Evolutionary conservation across 2,113 vertebrate genomes (phyloP).

Genomic region (Proterorhinus semilunaris): DNA sequence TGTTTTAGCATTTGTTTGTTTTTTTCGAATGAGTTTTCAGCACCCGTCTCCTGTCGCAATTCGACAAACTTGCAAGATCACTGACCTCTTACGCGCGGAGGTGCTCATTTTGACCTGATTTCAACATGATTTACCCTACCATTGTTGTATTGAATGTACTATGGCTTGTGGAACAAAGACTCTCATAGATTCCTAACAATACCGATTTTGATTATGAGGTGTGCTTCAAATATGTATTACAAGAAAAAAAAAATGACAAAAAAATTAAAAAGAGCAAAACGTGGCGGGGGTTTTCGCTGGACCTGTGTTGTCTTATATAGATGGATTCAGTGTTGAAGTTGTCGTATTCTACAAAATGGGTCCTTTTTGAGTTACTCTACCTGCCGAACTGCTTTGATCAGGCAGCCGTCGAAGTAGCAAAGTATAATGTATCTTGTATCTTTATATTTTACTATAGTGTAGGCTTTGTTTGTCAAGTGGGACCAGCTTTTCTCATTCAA

Average conservation of each 20-base stretch:
- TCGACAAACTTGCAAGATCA: constrained; percentile 45
- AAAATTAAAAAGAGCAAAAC: constrained; percentile 36
- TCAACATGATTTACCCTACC: constrained; percentile 79
- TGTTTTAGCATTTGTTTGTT: constrained; percentile 26
- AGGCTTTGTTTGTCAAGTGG: constrained; percentile 62
- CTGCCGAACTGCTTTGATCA: constrained; percentile 57
- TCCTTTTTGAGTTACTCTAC: constrained; percentile 47
- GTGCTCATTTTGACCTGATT: constrained; percentile 81
- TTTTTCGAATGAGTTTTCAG: constrained; percentile 86
- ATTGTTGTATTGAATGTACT: constrained; percentile 82
- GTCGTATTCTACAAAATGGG: constrained; percentile 58
- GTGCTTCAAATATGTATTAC: constrained; percentile 29
- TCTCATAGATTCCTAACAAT: constrained; percentile 54
- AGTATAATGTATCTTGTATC: constrained; percentile 61
- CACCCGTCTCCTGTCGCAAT: constrained; percentile 6
- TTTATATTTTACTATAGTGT: constrained; percentile 67
- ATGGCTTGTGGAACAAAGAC: constrained; percentile 61
- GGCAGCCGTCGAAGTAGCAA: constrained; percentile 71
- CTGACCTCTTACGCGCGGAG: constrained; percentile 42
- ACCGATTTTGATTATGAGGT: constrained; percentile 57
- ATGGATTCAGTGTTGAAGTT: constrained; percentile 61
- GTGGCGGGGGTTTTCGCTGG: constrained; percentile 37
- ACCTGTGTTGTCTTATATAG: constrained; percentile 56
- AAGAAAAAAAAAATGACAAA: constrained; percentile 3
- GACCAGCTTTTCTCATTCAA: constrained; percentile 64